Evolutionary conservation across 53 echinoderm and acorn worm species (phyloP).

Genomic region (Antedon mediterranea): DNA sequence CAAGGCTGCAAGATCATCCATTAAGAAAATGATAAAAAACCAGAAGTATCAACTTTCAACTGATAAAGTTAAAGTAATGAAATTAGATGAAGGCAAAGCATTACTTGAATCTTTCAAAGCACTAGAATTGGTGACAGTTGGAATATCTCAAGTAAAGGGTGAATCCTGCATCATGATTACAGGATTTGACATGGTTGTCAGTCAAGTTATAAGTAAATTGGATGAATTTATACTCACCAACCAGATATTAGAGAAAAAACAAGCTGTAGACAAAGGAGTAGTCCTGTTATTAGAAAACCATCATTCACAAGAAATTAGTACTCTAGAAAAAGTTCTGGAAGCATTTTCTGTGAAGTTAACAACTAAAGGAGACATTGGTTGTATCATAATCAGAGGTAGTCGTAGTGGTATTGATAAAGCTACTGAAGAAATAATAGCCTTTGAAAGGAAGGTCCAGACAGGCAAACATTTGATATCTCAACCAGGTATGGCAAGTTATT

Average conservation of each 20-base stretch:
- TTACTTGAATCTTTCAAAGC: not conserved
- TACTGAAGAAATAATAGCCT: not conserved
- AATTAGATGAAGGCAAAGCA: not conserved
- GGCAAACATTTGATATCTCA: slow-evolving; percentile 17
- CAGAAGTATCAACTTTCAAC: not conserved
- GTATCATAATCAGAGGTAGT: not conserved
- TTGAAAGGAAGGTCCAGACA: not conserved
- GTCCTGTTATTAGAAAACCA: not conserved
- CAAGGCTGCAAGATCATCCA: not conserved
- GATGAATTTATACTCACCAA: not conserved
- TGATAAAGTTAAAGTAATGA: not conserved
- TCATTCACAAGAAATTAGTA: not conserved
- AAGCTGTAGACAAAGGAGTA: not conserved
- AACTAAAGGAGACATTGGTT: not conserved
- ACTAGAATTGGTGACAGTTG: not conserved
- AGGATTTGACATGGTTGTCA: not conserved
- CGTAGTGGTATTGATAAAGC: not conserved
- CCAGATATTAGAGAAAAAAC: not conserved
- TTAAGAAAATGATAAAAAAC: not conserved
- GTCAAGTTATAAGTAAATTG: not conserved
- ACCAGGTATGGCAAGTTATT: slow-evolving; percentile 33
- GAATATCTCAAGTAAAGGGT: no score
- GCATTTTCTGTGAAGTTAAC: not conserved
- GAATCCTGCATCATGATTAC: not conserved
- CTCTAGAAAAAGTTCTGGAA: not conserved